phyloP scores from a whole-genome alignment of 1,140 invertebrate genomes.

The Zelostemma sp. region DNA sequence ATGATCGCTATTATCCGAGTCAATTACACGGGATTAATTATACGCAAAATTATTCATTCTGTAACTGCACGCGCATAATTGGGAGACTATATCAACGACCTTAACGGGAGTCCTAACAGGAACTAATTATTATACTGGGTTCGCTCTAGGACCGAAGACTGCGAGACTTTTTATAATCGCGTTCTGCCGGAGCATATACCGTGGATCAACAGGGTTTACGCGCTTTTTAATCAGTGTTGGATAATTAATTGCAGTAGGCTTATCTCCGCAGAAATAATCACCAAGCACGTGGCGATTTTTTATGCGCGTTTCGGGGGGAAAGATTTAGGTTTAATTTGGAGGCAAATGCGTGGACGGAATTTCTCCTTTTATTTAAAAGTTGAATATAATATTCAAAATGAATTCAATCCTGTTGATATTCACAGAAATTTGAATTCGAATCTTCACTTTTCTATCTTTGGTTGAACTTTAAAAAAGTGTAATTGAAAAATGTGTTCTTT shows the following conservation, averaged over 20 bases:
- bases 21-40: background rate
- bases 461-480: no score
- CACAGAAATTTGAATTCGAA: no score
- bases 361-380: no score
- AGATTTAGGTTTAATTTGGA: no score
- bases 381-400: no score
- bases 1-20: background rate
- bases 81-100: slow-evolving; percentile 41
- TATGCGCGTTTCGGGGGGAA: no score
- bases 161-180: background rate
- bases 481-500: no score
- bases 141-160: background rate
- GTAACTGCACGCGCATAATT: slow-evolving; percentile 21
- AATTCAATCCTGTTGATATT: no score
- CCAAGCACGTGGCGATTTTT: no score
- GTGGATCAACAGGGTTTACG: background rate
- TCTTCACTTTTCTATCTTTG: no score
- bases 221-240: background rate
- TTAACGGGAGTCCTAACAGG: slow-evolving; percentile 47
- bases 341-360: no score
- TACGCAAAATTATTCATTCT: slow-evolving; percentile 39
- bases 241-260: background rate
- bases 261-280: no score
- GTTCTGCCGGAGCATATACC: background rate
- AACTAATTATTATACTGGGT: slow-evolving; percentile 38